These are phyloP conservation scores for Drosophila mayaguana DNA, from an alignment of 2,888 invertebrate genomes.

Conservation along the genomic window DNA sequence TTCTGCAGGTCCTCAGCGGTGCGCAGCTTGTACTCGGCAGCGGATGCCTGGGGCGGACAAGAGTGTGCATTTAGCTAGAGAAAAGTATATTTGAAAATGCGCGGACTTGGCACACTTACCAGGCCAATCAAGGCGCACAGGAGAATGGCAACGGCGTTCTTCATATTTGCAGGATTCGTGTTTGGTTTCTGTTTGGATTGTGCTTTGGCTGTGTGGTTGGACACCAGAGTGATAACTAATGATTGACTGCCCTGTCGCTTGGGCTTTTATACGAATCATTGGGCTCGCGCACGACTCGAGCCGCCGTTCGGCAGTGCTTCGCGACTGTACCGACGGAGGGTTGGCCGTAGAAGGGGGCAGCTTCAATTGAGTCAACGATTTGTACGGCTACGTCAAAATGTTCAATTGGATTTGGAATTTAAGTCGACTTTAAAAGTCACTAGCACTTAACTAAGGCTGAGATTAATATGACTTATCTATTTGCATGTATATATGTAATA, in stretches of 20 bases:
- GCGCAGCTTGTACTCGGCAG: conserved; percentile 83
- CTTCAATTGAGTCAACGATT: conserved; percentile 66
- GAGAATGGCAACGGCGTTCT: conserved; percentile 80
- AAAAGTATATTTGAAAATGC: neutral
- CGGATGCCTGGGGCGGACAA: conserved; percentile 65
- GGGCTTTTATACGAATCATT: conserved; percentile 63
- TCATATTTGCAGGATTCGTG: conserved; percentile 72
- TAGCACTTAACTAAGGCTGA: conserved; percentile 25
- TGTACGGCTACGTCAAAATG: conserved; percentile 34
- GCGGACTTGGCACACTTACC: conserved; percentile 81
- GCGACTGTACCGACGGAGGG: neutral
- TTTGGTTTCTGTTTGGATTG: conserved; percentile 3
- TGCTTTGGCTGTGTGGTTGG: conserved; percentile 25
- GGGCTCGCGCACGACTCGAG: conserved; percentile 11
- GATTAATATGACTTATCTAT: conserved; percentile 37
- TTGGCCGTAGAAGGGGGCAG: neutral
- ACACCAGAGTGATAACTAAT: conserved; percentile 63
- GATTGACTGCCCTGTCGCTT: conserved; percentile 20
- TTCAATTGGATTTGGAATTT: conserved; percentile 55
- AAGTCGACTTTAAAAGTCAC: conserved; percentile 30
- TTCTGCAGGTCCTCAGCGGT: conserved; percentile 83
- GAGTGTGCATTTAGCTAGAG: neutral
- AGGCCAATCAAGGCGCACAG: conserved; percentile 82
- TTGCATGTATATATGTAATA: neutral
- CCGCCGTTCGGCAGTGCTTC: neutral